phyloP scores from a whole-genome alignment of 1,140 invertebrate genomes.

The Thrips palmi region DNA sequence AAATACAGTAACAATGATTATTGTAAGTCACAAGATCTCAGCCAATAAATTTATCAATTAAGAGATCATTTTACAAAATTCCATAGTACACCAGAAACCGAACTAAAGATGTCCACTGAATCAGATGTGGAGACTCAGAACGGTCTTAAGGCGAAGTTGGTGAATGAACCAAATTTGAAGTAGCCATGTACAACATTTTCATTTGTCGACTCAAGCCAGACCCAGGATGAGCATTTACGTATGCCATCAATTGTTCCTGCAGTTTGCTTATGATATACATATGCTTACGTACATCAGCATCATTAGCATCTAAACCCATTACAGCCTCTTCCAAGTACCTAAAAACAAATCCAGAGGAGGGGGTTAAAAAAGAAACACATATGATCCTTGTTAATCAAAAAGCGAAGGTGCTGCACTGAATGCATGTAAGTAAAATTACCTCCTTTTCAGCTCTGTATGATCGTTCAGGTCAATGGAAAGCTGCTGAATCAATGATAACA shows the following conservation, averaged over 20 bases:
- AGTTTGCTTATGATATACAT: slow-evolving; percentile 58
- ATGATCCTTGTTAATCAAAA: slow-evolving; percentile 6
- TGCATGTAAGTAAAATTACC: slow-evolving; percentile 29
- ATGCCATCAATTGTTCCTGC: slow-evolving; percentile 49
- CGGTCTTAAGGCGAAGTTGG: slow-evolving; percentile 3
- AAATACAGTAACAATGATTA: no score
- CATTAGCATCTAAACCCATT: slow-evolving; percentile 55
- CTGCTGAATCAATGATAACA: slow-evolving; percentile 83
- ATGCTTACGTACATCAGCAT: slow-evolving; percentile 64
- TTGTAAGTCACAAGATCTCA: no score
- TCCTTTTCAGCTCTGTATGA: slow-evolving; percentile 74
- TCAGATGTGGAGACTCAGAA: not conserved
- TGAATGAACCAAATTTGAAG: slow-evolving; percentile 23
- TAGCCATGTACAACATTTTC: slow-evolving; percentile 63
- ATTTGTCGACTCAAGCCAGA: slow-evolving; percentile 47
- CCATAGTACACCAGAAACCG: no score
- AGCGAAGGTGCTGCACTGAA: slow-evolving; percentile 10
- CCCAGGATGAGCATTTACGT: slow-evolving; percentile 44
- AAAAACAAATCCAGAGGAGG: no score
- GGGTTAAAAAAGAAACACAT: no score
- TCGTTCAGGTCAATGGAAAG: slow-evolving; percentile 67
- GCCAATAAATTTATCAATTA: no score
- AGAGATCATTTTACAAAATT: no score
- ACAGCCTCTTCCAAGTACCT: slow-evolving; percentile 80
- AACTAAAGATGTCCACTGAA: no score